phyloP scores from a whole-genome alignment of 2,888 invertebrate genomes.

The Drosophila peninsularis region DNA sequence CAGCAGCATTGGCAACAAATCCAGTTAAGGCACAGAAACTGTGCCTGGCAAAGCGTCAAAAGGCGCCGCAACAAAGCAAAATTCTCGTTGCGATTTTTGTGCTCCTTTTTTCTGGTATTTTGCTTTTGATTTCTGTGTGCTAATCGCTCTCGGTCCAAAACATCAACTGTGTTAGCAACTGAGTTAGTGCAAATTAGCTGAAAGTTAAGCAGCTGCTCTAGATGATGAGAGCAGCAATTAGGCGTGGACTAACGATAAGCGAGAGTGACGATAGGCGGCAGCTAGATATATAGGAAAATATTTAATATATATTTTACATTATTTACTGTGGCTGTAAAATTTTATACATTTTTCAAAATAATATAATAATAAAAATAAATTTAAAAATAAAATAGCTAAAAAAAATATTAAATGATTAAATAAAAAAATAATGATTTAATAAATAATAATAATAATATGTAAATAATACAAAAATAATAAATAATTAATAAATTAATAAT shows the following conservation, averaged over 20 bases:
- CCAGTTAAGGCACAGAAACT: slow-evolving; percentile 37
- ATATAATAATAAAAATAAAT: no score
- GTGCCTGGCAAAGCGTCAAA: slow-evolving; percentile 46
- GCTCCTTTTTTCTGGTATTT: slow-evolving; percentile 19
- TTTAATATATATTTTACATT: no score
- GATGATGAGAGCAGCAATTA: not conserved
- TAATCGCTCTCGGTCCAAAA: slow-evolving; percentile 35
- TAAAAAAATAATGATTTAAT: no score
- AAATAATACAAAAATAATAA: no score
- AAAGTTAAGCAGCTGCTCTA: slow-evolving; percentile 28
- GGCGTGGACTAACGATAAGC: not conserved
- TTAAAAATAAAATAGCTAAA: no score
- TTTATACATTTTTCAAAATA: no score
- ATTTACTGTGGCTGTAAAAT: no score
- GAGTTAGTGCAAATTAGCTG: slow-evolving; percentile 50
- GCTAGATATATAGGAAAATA: not conserved
- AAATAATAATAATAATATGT: no score
- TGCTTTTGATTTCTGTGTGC: slow-evolving; percentile 21
- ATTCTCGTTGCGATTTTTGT: slow-evolving; percentile 19
- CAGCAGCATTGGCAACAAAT: slow-evolving; percentile 37
- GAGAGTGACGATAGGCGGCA: not conserved
- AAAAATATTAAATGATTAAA: no score
- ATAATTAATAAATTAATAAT: no score
- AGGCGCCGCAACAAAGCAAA: slow-evolving; percentile 55
- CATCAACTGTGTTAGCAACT: slow-evolving; percentile 33